A percentile compares a stretch with the other conserved stretches of the same genome.
These are phyloP conservation scores for Chromobotia macracanthus DNA, from an alignment of 2,797 vertebrate genomes.

Conservation along the genomic window DNA sequence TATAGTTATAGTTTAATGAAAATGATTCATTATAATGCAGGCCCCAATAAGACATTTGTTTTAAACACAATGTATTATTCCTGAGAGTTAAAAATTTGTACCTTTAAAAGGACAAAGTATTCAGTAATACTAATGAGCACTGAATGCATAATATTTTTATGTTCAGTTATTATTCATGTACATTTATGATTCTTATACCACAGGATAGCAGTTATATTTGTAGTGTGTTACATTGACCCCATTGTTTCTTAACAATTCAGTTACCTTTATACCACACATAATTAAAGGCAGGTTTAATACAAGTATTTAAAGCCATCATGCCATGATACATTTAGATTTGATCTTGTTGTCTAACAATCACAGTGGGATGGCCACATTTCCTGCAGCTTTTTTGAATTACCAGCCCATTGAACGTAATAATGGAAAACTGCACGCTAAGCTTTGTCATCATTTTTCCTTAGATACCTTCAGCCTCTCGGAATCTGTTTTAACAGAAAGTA, in stretches of 20 bases:
- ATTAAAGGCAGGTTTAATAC: not conserved
- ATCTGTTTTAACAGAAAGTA: not conserved
- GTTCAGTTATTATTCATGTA: not conserved
- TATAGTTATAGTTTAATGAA: no score
- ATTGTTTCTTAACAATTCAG: not conserved
- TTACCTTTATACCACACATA: not conserved
- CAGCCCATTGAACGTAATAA: constrained; percentile 1
- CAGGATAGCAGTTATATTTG: not conserved
- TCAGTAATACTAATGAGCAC: no score
- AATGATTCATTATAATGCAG: no score
- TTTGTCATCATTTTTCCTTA: not conserved
- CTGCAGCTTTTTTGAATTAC: constrained; percentile 4
- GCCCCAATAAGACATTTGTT: no score
- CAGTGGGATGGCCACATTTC: not conserved
- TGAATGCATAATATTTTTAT: not conserved
- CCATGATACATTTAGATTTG: constrained; percentile 18
- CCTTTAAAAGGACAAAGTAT: no score
- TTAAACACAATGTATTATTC: no score
- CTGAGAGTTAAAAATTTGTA: no score
- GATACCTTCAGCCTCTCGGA: not conserved
- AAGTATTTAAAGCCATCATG: not conserved
- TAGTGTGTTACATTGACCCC: not conserved
- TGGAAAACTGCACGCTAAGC: constrained; percentile 8
- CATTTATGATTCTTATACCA: not conserved
- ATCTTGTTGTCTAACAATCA: constrained; percentile 19